Conservation (phyloP, 2,797 vertebrate genomes). For the Mionectes olivaceus region DNA sequence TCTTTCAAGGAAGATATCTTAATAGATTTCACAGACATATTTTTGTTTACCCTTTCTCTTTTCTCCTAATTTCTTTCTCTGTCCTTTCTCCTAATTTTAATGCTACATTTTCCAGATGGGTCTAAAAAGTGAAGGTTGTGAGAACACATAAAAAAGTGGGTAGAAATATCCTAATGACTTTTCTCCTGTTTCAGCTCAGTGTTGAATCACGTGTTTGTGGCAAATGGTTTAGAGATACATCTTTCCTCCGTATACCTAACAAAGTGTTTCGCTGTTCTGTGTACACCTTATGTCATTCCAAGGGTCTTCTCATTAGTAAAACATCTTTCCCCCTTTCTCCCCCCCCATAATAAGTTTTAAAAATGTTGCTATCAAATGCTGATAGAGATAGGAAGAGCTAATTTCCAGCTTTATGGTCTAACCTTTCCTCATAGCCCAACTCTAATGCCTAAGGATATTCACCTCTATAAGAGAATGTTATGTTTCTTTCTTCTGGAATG, state of each 20-base stretch:
- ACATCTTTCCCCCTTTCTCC: accelerated
- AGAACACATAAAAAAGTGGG: not conserved
- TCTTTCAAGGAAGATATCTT: not conserved
- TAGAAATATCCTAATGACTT: not conserved
- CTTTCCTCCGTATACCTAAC: not conserved
- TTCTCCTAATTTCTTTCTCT: not conserved
- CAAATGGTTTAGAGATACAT: not conserved
- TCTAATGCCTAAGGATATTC: not conserved
- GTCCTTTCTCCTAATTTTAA: not conserved
- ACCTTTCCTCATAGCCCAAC: not conserved
- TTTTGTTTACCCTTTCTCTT: not conserved
- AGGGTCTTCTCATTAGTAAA: not conserved
- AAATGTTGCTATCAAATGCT: not conserved
- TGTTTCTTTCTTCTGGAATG: not conserved
- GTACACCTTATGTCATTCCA: not conserved
- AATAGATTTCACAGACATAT: not conserved
- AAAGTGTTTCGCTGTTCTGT: not conserved
- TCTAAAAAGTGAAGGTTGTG: not conserved
- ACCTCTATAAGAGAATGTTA: no score
- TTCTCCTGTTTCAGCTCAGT: not conserved
- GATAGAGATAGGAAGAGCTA: not conserved
- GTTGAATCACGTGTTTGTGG: accelerated
- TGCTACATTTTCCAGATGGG: not conserved
- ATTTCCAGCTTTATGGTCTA: not conserved
- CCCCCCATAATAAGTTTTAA: accelerated